phyloP scores from a whole-genome alignment of 37 sponge, comb jelly and placozoan genomes.

The Hexactinellida sp. region DNA sequence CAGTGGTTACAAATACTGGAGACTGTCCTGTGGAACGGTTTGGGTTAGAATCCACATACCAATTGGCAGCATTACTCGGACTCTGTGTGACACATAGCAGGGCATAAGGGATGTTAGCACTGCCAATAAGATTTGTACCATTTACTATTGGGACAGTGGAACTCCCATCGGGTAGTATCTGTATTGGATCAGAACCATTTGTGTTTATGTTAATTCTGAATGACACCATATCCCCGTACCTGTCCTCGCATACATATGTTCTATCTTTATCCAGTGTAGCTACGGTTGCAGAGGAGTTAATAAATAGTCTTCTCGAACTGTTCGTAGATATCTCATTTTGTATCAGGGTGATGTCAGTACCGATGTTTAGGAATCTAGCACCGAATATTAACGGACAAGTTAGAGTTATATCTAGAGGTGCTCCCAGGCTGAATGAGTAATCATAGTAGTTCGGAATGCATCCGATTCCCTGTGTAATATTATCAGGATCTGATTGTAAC shows the following conservation, averaged over 20 bases:
- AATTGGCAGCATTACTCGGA: background rate
- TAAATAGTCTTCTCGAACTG: background rate
- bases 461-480: no score
- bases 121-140: background rate
- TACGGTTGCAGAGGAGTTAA: background rate
- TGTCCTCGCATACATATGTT: background rate
- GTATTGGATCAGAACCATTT: background rate
- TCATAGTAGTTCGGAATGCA: background rate
- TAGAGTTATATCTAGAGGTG: background rate
- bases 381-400: conserved; percentile 1
- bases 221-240: background rate
- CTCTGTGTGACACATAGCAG: background rate
- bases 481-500: no score
- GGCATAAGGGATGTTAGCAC: background rate
- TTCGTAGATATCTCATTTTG: background rate
- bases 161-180: background rate
- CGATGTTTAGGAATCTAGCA: background rate
- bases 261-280: background rate
- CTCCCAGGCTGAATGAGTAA: background rate
- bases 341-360: background rate
- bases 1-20: background rate
- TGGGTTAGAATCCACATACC: background rate
- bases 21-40: background rate
- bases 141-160: background rate
- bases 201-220: background rate